These are phyloP conservation scores for Synanthedon andrenaeformis DNA, from an alignment of 2,888 invertebrate species.

Conservation along the genomic window DNA sequence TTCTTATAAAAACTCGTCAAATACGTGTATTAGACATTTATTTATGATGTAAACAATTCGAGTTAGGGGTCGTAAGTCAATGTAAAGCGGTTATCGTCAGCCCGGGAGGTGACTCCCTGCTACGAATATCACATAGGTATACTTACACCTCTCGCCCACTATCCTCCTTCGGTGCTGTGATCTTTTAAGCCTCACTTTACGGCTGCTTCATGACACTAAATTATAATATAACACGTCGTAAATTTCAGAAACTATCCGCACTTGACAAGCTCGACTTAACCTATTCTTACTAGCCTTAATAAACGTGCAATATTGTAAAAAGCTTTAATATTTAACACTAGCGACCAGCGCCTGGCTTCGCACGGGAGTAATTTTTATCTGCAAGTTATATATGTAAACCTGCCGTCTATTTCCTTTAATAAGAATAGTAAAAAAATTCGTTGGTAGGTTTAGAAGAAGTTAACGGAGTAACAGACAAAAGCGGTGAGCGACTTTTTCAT, in stretches of 20 bases:
- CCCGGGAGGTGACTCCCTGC: constrained; percentile 2
- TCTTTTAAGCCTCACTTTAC: constrained; percentile 66
- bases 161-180: constrained; percentile 30
- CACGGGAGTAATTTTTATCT: no score
- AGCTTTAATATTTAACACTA: background rate
- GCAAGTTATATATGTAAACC: no score
- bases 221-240: constrained; percentile 69
- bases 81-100: constrained; percentile 7
- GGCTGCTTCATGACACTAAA: constrained; percentile 56
- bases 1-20: no score
- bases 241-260: constrained; percentile 62
- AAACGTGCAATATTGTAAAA: constrained; percentile 1
- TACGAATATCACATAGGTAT: background rate
- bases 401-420: no score
- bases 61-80: constrained; percentile 3
- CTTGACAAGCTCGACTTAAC: constrained; percentile 47
- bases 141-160: constrained; percentile 6
- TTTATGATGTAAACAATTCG: no score
- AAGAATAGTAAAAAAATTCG: no score
- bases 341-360: no score
- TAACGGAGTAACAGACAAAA: no score
- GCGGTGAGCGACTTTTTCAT: no score
- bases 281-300: constrained; percentile 18
- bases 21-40: no score
- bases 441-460: no score